Conservation (phyloP, 2,888 invertebrate genomes). For the Agrotis segetum region DNA sequence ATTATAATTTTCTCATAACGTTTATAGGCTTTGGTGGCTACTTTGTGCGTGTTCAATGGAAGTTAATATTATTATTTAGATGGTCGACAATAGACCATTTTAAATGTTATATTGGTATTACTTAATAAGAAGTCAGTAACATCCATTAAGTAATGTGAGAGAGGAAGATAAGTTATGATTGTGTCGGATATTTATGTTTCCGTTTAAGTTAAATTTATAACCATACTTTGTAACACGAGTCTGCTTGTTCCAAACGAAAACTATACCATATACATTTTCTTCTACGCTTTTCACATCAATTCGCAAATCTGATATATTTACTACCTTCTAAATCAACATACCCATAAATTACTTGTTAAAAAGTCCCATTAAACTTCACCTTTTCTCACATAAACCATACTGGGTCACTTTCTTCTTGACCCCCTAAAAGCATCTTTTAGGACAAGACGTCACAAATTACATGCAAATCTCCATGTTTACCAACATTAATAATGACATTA, state of each 20-base stretch:
- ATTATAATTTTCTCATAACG: slow-evolving; percentile 82
- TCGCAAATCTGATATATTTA: slow-evolving; percentile 52
- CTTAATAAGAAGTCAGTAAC: slow-evolving; percentile 56
- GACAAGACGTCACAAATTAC: slow-evolving; percentile 50
- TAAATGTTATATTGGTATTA: slow-evolving; percentile 58
- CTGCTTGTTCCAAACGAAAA: neutral
- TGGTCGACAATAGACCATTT: slow-evolving; percentile 48
- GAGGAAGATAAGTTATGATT: slow-evolving; percentile 30
- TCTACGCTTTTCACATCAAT: slow-evolving; percentile 43
- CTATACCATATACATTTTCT: slow-evolving; percentile 6
- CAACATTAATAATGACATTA: slow-evolving; percentile 70
- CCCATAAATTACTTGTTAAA: slow-evolving; percentile 47
- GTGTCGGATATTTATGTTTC: slow-evolving; percentile 47
- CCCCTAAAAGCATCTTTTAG: slow-evolving; percentile 48
- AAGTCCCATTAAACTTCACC: slow-evolving; percentile 47
- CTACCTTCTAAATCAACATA: slow-evolving; percentile 38
- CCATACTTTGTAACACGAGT: slow-evolving; percentile 21
- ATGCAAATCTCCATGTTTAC: slow-evolving; percentile 61
- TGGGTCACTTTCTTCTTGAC: slow-evolving; percentile 57
- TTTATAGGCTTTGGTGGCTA: slow-evolving; percentile 63
- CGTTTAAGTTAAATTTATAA: slow-evolving; percentile 10
- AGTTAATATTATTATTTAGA: slow-evolving; percentile 53
- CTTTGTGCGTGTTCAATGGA: slow-evolving; percentile 62
- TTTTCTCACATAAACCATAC: slow-evolving; percentile 57
- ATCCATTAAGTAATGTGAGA: slow-evolving; percentile 49